A percentile compares a stretch with the other conserved stretches of the same genome.
Conservation (phyloP, 1,140 invertebrate species). For the Pygmarrhopalites habei region DNA sequence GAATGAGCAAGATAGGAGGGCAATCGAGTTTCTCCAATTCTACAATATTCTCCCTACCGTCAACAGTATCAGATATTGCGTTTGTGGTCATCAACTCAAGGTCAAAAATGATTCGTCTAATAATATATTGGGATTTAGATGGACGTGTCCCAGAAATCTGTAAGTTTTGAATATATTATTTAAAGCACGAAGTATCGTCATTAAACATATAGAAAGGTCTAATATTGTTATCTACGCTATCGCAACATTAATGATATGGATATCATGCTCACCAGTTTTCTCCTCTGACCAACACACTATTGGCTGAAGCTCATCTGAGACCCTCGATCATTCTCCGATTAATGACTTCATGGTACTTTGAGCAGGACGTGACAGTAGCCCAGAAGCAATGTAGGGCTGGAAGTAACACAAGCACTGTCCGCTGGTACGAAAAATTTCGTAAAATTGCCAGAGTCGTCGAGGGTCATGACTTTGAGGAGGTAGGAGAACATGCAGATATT, state of each 20-base stretch:
- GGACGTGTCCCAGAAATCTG: not conserved
- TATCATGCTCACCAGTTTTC: not conserved
- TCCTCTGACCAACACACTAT: not conserved
- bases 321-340: not conserved
- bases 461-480: not conserved
- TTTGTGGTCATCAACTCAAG: not conserved
- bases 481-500: constrained; percentile 14
- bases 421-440: constrained; percentile 13
- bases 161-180: too few relatives aligned
- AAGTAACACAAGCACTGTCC: not conserved
- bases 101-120: not conserved
- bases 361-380: not conserved
- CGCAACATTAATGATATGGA: not conserved
- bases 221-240: not conserved
- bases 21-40: not conserved
- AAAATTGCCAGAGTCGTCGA: constrained; percentile 8
- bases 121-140: not conserved
- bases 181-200: not conserved
- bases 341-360: not conserved
- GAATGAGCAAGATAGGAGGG: not conserved
- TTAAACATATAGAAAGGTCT: not conserved
- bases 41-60: not conserved
- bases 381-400: not conserved
- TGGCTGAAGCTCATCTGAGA: not conserved
- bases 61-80: not conserved